A percentile compares a stretch with the other conserved stretches of the same genome.
These are phyloP conservation scores for Actenoides lindsayi DNA, from an alignment of 2,113 vertebrate species.

Conservation along the genomic window DNA sequence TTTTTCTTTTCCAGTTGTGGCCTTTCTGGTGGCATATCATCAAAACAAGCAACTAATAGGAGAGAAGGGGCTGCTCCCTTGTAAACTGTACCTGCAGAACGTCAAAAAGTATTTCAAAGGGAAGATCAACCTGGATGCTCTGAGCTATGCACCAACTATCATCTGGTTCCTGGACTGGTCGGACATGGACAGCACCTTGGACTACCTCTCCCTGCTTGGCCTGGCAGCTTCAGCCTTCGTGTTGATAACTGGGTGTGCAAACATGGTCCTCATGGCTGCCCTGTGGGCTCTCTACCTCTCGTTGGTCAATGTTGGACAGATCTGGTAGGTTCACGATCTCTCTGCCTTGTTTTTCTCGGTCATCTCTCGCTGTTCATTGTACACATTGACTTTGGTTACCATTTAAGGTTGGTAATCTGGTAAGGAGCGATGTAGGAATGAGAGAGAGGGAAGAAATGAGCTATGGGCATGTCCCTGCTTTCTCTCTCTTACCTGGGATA, in stretches of 20 bases:
- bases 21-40: conserved; percentile 87
- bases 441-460: background rate
- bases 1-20: conserved; percentile 80
- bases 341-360: background rate
- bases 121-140: conserved; percentile 72
- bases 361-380: background rate
- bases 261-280: conserved; percentile 88
- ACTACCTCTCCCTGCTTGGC: conserved; percentile 81
- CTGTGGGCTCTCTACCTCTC: conserved; percentile 95
- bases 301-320: conserved; percentile 90
- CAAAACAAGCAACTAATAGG: conserved; percentile 97
- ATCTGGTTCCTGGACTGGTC: conserved; percentile 93
- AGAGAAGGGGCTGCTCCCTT: conserved; percentile 86
- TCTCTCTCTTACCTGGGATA: background rate
- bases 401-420: background rate
- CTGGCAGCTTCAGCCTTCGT: conserved; percentile 82
- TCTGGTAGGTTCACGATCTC: conserved; percentile 82
- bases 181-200: conserved; percentile 86
- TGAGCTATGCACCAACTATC: conserved; percentile 84
- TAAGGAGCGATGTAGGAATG: background rate
- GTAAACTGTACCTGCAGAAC: conserved; percentile 80
- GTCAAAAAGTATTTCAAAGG: conserved; percentile 86
- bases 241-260: conserved; percentile 85
- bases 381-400: accelerated
- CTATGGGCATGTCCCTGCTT: background rate